Evolutionary conservation across 2,797 vertebrate species (phyloP), one percentile per base, ranked within the genome.

Genomic region (Lerista edwardsae): DNA sequence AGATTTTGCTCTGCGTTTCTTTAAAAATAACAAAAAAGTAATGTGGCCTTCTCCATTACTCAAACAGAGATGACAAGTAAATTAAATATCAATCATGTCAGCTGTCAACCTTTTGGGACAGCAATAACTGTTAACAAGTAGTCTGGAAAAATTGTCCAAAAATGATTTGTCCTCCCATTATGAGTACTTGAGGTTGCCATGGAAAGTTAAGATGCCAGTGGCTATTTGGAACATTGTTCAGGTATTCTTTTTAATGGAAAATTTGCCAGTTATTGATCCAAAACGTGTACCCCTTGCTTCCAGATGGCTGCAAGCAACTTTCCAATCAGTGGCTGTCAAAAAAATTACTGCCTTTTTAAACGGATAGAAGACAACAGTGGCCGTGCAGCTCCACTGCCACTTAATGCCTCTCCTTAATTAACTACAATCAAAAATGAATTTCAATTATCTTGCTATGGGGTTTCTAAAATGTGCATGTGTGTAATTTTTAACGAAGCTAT

Each of bases 241-340:
- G 96, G 96, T 98, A 97, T 97, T 97, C 97, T 97, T 98, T 98
- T 97, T 98, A 98, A 99, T 98, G 97, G 97, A 95, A 98, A 98
- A 98, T 98, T 97, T 97, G 98, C 97, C 96, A 97, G 96, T 97
- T 98, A 99, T 99, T 97, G 98, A 99, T 99, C 98, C 96, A 95
- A 95, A 96, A 97, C 97, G 95, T 97, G 97, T 97, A 96, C 88
- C 90, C 94, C 96, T 94, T 95, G 96, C 94, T 96, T 93, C 57
- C 91, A 91, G 89, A 97, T 96, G 96, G 97, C 98, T 98, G 95
- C 96, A 90, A 97, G 98, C 97, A 95, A 97, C 94, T 95, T 97
- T 98, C 98, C 97, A 97, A 98, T 98, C 97, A 98, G 97, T 93
- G 95, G 95, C 97, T 98, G 98, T 98, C 98, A 98, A 95, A 97